These are phyloP conservation scores for Octodon degus DNA, from an alignment of 2,113 vertebrate species.

Conservation along the genomic window DNA sequence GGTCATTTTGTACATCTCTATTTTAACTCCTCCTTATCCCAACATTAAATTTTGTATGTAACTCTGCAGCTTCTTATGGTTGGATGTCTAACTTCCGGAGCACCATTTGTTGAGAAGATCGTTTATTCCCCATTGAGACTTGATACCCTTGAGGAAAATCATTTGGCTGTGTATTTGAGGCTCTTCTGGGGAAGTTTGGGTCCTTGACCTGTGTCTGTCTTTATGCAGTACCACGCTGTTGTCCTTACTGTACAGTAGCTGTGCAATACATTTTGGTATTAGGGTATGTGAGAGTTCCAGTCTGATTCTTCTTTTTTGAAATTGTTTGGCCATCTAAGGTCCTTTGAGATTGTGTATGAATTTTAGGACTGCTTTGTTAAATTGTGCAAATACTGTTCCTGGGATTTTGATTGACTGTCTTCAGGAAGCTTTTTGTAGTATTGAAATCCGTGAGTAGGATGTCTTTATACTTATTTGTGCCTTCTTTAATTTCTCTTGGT, in stretches of 20 bases:
- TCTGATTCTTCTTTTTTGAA: not conserved
- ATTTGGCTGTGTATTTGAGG: not conserved
- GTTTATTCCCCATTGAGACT: not conserved
- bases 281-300: not conserved
- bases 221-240: not conserved
- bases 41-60: not conserved
- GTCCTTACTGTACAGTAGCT: not conserved
- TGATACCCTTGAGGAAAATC: not conserved
- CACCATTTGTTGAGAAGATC: conserved; percentile 12
- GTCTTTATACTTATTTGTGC: conserved; percentile 12
- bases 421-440: not conserved
- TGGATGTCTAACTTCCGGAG: not conserved
- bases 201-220: not conserved
- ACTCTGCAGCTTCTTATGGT: not conserved
- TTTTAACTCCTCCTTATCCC: too few species aligned
- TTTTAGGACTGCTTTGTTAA: not conserved
- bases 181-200: not conserved
- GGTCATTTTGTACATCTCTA: too few species aligned
- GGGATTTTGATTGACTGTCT: conserved; percentile 27
- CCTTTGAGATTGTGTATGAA: not conserved
- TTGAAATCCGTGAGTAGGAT: not conserved
- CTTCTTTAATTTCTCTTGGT: not conserved
- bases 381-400: not conserved
- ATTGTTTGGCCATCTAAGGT: not conserved
- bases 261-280: not conserved